phyloP scores from a whole-genome alignment of 1,140 invertebrate genomes.

The Magallana gigas region DNA sequence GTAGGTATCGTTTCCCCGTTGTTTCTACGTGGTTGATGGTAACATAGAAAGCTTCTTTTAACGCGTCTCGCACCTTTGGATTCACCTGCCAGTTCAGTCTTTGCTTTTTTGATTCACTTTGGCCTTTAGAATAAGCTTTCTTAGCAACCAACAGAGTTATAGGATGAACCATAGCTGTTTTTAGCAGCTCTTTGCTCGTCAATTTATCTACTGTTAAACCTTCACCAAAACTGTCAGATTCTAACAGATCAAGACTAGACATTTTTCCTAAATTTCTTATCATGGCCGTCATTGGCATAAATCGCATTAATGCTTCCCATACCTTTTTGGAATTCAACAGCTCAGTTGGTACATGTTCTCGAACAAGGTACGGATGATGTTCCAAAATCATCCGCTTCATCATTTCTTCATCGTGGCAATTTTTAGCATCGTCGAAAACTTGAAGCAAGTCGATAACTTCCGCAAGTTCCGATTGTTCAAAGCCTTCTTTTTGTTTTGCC shows the following conservation, averaged over 20 bases:
- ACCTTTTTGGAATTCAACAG: conserved; percentile 84
- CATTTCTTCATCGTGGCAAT: conserved; percentile 79
- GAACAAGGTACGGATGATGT: conserved; percentile 78
- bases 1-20: conserved; percentile 81
- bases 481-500: conserved; percentile 59
- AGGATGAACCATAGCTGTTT: conserved; percentile 82
- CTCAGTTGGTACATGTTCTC: conserved; percentile 85
- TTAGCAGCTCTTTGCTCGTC: conserved; percentile 76
- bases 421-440: conserved; percentile 83
- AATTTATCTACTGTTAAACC: conserved; percentile 59
- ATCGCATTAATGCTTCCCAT: conserved; percentile 83
- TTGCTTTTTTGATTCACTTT: conserved; percentile 79
- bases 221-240: conserved; percentile 62
- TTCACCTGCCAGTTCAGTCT: conserved; percentile 74
- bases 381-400: conserved; percentile 80
- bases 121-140: conserved; percentile 81
- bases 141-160: conserved; percentile 82
- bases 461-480: conserved; percentile 9
- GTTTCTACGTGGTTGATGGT: conserved; percentile 80
- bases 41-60: conserved; percentile 76
- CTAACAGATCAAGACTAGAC: conserved; percentile 83
- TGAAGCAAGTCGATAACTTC: conserved; percentile 82
- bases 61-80: conserved; percentile 65
- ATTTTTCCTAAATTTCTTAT: conserved; percentile 84
- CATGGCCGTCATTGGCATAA: conserved; percentile 82